phyloP scores from a whole-genome alignment of 2,888 invertebrate genomes.

The Trichopria drosophilae region DNA sequence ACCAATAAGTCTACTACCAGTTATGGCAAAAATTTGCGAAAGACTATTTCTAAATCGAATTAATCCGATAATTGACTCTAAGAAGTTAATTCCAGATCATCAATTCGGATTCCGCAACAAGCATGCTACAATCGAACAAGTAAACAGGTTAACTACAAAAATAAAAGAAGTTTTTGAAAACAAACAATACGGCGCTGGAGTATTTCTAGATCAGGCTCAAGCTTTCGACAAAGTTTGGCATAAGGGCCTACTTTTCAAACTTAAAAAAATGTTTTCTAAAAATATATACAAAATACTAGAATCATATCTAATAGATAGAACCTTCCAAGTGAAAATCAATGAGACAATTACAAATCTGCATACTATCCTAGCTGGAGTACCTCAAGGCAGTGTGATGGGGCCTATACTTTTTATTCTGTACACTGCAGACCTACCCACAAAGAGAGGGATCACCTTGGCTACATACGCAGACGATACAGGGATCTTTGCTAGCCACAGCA shows the following conservation, averaged over 20 bases:
- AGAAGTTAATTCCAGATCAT: too few species aligned
- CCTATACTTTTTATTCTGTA: conserved; percentile 28
- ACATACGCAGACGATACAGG: conserved; percentile 34
- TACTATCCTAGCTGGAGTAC: conserved; percentile 11
- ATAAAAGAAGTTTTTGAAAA: not conserved
- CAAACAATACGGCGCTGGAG: not conserved
- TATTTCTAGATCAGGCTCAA: not conserved
- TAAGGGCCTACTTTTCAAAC: not conserved
- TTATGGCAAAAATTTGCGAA: not conserved
- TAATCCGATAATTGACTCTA: not conserved
- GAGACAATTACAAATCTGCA: too few species aligned
- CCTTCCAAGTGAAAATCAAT: too few species aligned
- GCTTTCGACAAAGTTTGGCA: not conserved
- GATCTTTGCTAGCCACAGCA: too few species aligned
- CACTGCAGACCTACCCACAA: conserved; percentile 29
- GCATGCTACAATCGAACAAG: not conserved
- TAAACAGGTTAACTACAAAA: conserved; percentile 1
- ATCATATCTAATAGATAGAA: too few species aligned
- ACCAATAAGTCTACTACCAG: not conserved
- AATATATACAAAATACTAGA: not conserved
- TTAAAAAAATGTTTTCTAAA: not conserved
- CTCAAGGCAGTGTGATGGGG: conserved; percentile 32
- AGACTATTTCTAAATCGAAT: not conserved
- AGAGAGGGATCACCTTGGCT: conserved; percentile 14
- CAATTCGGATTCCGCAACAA: not conserved